Evolutionary conservation across 2,113 vertebrate species (phyloP).

Genomic region (Mormyrus lacerda): DNA sequence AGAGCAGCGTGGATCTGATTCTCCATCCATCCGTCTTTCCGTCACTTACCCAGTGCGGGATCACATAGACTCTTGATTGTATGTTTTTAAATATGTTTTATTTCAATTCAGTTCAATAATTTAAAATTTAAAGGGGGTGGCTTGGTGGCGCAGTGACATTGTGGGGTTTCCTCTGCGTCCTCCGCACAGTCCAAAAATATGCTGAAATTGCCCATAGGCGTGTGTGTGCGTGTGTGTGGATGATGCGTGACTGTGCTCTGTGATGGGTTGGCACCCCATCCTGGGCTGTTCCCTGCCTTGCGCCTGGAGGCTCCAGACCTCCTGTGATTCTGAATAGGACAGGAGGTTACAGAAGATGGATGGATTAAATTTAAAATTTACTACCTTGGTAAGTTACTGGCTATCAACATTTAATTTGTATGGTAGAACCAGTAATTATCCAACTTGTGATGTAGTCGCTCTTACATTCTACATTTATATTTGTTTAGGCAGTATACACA

Average conservation of each 20-base stretch:
- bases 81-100: background rate
- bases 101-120: background rate
- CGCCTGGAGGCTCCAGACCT: too few species aligned
- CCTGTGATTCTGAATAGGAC: background rate
- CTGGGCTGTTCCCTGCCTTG: too few species aligned
- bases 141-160: background rate
- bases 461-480: background rate
- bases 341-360: background rate
- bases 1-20: background rate
- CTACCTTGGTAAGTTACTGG: background rate
- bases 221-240: too few species aligned
- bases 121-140: background rate
- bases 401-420: background rate
- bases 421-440: background rate
- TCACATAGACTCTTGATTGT: background rate
- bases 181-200: too few species aligned
- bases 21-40: background rate
- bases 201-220: background rate
- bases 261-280: too few species aligned
- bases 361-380: background rate
- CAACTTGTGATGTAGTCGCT: background rate
- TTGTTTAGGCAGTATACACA: background rate
- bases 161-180: too few species aligned
- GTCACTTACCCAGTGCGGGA: background rate
- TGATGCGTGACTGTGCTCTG: too few species aligned